Evolutionary conservation across 30 jellyfish, hydroid and myxozoan genomes (phyloP).

Genomic region (Pelagia noctiluca): DNA sequence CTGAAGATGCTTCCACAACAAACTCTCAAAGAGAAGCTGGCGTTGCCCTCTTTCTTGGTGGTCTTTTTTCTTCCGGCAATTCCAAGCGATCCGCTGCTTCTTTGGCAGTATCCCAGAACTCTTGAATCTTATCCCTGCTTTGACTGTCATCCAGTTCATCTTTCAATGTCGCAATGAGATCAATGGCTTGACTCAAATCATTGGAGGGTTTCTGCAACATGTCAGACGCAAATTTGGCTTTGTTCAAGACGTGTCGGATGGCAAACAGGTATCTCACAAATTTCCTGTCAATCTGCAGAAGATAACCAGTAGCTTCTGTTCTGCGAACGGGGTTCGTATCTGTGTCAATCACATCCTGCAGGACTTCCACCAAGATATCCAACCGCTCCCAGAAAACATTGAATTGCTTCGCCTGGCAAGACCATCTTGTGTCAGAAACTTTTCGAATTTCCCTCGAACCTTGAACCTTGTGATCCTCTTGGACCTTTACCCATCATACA

Average conservation of each 20-base stretch:
- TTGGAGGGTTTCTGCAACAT: conserved; percentile 31
- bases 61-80: conserved; percentile 21
- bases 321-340: conserved; percentile 9
- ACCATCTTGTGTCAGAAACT: conserved; percentile 68
- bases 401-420: conserved; percentile 75
- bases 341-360: conserved; percentile 35
- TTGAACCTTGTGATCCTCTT: conserved; percentile 4
- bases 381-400: conserved; percentile 43
- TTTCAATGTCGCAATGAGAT: too few species aligned
- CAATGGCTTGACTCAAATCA: conserved; percentile 25
- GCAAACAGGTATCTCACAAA: conserved; percentile 52
- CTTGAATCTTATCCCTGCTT: conserved; percentile 12
- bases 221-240: conserved; percentile 35
- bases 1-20: conserved; percentile 13
- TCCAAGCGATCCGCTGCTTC: conserved; percentile 9
- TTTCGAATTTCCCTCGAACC: conserved; percentile 24
- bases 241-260: conserved; percentile 25
- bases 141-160: too few species aligned
- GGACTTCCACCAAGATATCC: conserved; percentile 34
- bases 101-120: conserved; percentile 2
- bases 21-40: conserved; percentile 18
- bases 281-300: conserved; percentile 27
- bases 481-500: conserved; percentile 35
- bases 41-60: conserved; percentile 24
- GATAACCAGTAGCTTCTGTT: conserved; percentile 40